Percentiles rank a stretch among this genome's conserved stretches.
Evolutionary conservation across 2,888 invertebrate genomes (phyloP).

Genomic region (Cartodere bifasciata): DNA sequence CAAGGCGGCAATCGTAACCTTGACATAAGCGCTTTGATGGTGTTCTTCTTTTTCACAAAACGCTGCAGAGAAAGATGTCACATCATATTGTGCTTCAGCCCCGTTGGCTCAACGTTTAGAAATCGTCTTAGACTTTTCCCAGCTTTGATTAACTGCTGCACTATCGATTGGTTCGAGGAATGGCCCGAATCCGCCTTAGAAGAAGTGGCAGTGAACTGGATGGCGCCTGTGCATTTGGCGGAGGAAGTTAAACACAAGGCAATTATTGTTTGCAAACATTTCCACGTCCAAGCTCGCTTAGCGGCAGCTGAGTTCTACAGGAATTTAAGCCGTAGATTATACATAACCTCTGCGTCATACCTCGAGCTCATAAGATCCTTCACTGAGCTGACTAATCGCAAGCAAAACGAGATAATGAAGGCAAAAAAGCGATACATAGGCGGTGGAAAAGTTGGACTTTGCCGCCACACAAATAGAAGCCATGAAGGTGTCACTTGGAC

Average conservation of each 20-base stretch:
- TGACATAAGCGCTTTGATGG: slow-evolving; percentile 67
- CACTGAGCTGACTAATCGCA: slow-evolving; percentile 53
- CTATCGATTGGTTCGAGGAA: slow-evolving; percentile 80
- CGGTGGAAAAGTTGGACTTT: slow-evolving; percentile 56
- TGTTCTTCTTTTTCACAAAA: slow-evolving; percentile 61
- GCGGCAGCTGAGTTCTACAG: slow-evolving; percentile 50
- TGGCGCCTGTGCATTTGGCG: slow-evolving; percentile 61
- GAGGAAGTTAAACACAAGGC: slow-evolving; percentile 51
- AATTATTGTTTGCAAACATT: slow-evolving; percentile 73
- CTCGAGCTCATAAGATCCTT: slow-evolving; percentile 69
- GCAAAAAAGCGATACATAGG: slow-evolving; percentile 49
- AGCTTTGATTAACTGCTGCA: slow-evolving; percentile 77
- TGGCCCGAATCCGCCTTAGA: slow-evolving; percentile 85
- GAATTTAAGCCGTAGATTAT: slow-evolving; percentile 57
- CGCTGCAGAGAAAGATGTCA: slow-evolving; percentile 71
- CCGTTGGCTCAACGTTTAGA: slow-evolving; percentile 71
- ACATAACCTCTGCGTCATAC: slow-evolving; percentile 77
- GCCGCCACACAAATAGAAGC: slow-evolving; percentile 62
- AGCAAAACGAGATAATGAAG: slow-evolving; percentile 59
- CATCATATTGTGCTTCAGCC: slow-evolving; percentile 73
- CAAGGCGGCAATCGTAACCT: slow-evolving; percentile 67
- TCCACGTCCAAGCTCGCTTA: slow-evolving; percentile 65
- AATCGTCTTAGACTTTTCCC: slow-evolving; percentile 66
- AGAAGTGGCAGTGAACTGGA: slow-evolving; percentile 63
- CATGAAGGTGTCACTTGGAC: slow-evolving; percentile 65